Conservation (phyloP, 2,113 vertebrate genomes). For the Candoia aspera region DNA sequence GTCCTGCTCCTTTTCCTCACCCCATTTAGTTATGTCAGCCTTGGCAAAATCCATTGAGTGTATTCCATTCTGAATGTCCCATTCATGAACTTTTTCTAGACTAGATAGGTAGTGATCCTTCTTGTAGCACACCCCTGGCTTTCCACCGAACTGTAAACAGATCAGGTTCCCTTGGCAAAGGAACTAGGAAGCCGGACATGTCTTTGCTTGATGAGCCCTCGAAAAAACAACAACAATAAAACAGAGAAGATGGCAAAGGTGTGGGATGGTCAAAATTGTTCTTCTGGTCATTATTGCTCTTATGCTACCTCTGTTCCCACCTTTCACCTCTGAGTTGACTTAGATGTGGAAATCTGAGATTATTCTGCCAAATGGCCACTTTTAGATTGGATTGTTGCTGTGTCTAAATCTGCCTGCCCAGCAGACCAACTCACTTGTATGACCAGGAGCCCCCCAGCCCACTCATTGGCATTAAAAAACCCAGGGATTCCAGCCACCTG, state of each 20-base stretch:
- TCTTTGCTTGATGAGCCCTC: slow-evolving; percentile 62
- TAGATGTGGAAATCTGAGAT: background rate
- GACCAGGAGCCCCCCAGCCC: no score
- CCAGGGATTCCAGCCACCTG: background rate
- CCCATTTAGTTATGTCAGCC: fast-evolving
- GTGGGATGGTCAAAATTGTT: background rate
- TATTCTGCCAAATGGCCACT: background rate
- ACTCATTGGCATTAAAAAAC: background rate
- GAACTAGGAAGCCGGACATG: slow-evolving; percentile 55
- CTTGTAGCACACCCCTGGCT: slow-evolving; percentile 19
- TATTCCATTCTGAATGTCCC: background rate
- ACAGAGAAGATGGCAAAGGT: slow-evolving; percentile 5
- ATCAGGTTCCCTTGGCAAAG: slow-evolving; percentile 60
- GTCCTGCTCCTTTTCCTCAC: background rate
- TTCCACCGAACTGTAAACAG: slow-evolving; percentile 49
- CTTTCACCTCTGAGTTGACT: no score
- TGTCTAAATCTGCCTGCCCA: background rate
- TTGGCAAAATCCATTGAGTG: background rate
- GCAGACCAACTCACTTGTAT: background rate
- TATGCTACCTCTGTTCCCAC: background rate
- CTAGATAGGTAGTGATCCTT: slow-evolving; percentile 50
- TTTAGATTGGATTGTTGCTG: background rate
- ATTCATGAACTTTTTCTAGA: slow-evolving; percentile 27
- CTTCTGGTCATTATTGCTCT: background rate
- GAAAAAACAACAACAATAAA: fast-evolving